Conservation (phyloP, 2,888 invertebrate genomes). For the Cantharis flavilabris region DNA sequence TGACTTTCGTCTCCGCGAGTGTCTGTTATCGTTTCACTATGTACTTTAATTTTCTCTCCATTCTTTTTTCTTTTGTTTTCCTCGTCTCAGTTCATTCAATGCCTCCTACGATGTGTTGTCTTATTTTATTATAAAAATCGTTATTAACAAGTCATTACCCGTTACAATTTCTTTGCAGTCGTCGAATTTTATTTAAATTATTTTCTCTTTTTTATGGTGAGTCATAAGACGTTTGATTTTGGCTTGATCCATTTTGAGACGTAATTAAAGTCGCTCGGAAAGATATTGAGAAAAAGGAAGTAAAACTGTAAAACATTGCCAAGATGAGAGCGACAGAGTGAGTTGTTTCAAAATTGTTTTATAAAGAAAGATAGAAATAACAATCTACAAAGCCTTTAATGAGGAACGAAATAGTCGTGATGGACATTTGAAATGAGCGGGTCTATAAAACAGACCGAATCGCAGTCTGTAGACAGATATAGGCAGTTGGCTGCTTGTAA, state of each 20-base stretch:
- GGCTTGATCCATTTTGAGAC: conserved; percentile 23
- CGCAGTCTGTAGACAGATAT: conserved; percentile 49
- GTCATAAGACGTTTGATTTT: conserved; percentile 21
- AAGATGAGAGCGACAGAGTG: conserved; percentile 22
- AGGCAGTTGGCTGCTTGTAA: conserved; percentile 51
- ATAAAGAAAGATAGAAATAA: conserved; percentile 37
- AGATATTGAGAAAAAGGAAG: conserved; percentile 40
- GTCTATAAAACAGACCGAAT: conserved; percentile 48
- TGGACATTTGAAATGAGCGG: conserved; percentile 67
- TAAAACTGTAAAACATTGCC: conserved; percentile 37
- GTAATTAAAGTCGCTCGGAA: conserved; percentile 40
- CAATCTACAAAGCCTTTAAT: conserved; percentile 68
- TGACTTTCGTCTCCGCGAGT: conserved; percentile 45
- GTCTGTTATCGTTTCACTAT: conserved; percentile 44
- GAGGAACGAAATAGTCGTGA: conserved; percentile 67
- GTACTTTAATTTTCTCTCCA: conserved; percentile 43
- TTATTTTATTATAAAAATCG: conserved; percentile 45
- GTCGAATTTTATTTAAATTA: conserved; percentile 38
- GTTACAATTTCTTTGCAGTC: conserved; percentile 45
- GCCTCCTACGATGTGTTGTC: conserved; percentile 41
- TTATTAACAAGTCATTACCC: conserved; percentile 50
- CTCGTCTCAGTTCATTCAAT: conserved; percentile 43
- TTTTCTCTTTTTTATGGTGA: conserved; percentile 30
- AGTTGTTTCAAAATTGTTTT: conserved; percentile 1
- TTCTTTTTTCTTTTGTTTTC: conserved; percentile 38